Conservation (phyloP, 1,140 invertebrate species). For the Mya arenaria region DNA sequence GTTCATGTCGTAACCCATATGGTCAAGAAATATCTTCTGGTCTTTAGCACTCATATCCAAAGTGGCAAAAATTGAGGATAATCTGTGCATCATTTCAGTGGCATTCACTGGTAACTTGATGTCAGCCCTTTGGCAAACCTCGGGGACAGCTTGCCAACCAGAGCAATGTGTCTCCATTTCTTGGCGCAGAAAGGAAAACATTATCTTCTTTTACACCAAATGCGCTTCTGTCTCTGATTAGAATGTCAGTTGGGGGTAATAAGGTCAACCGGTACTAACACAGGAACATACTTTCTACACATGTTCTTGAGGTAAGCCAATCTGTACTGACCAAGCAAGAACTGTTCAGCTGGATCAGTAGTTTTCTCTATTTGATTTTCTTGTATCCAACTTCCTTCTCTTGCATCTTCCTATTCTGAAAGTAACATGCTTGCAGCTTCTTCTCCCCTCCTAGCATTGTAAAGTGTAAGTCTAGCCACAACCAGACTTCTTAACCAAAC, state of each 20-base stretch:
- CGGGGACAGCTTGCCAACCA: slow-evolving; percentile 53
- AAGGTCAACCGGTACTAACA: slow-evolving; percentile 49
- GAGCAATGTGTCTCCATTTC: slow-evolving; percentile 40
- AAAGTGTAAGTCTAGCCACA: slow-evolving; percentile 49
- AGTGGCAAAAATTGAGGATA: slow-evolving; percentile 48
- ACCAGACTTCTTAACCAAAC: slow-evolving; percentile 34
- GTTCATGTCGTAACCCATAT: slow-evolving; percentile 52
- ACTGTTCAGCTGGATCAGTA: slow-evolving; percentile 56
- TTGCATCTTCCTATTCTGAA: slow-evolving; percentile 47
- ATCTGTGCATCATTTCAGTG: slow-evolving; percentile 51
- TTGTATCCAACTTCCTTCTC: slow-evolving; percentile 40
- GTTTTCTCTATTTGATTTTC: slow-evolving; percentile 38
- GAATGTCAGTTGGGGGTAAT: slow-evolving; percentile 24
- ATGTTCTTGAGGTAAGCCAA: slow-evolving; percentile 49
- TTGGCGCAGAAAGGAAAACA: slow-evolving; percentile 53
- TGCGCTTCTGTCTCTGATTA: slow-evolving; percentile 44
- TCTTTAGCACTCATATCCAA: slow-evolving; percentile 40
- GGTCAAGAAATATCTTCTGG: slow-evolving; percentile 42
- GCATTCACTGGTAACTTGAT: slow-evolving; percentile 44
- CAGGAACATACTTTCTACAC: slow-evolving; percentile 56
- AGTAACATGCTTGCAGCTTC: slow-evolving; percentile 35
- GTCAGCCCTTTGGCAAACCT: slow-evolving; percentile 35
- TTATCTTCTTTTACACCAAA: slow-evolving; percentile 42
- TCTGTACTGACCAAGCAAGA: slow-evolving; percentile 48
- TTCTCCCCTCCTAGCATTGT: slow-evolving; percentile 56